Percentiles rank a stretch among this genome's conserved stretches.
These are phyloP conservation scores for Phaethornis superciliosus DNA, from an alignment of 2,113 vertebrate genomes.

Conservation along the genomic window DNA sequence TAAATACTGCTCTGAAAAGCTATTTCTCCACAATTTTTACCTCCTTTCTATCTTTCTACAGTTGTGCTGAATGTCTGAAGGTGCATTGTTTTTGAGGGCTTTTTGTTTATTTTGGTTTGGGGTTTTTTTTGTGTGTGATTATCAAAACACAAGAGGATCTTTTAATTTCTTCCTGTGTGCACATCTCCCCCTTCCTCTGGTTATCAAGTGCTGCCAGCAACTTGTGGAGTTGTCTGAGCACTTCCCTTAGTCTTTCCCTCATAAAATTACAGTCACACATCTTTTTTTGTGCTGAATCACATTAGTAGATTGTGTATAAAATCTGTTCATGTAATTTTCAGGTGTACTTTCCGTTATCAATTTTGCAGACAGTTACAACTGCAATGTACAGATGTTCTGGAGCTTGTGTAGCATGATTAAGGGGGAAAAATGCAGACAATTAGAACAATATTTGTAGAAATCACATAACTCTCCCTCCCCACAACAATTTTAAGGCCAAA, in stretches of 20 bases:
- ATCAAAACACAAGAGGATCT: neutral
- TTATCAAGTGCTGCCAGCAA: neutral
- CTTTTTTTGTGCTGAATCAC: neutral
- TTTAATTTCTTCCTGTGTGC: rapidly evolving
- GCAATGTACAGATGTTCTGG: rapidly evolving
- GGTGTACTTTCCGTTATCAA: neutral
- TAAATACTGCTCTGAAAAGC: neutral
- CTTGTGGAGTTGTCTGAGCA: neutral
- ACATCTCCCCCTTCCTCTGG: neutral
- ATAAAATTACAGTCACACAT: neutral
- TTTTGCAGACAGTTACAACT: neutral
- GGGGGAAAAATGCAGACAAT: neutral
- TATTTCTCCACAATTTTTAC: neutral
- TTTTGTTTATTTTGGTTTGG: neutral
- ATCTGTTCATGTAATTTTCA: neutral
- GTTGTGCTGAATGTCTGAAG: neutral
- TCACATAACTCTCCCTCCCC: neutral
- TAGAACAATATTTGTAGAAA: neutral
- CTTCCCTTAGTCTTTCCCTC: neutral
- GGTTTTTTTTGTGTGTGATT: neutral
- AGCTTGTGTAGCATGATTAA: neutral
- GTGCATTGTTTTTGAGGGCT: neutral
- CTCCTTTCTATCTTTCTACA: neutral
- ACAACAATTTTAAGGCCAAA: neutral
- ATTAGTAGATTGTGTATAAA: neutral